Evolutionary conservation across 2,888 invertebrate genomes (phyloP), one percentile per base, ranked within the genome.

Genomic region (Lasioglossum pauxillum): DNA sequence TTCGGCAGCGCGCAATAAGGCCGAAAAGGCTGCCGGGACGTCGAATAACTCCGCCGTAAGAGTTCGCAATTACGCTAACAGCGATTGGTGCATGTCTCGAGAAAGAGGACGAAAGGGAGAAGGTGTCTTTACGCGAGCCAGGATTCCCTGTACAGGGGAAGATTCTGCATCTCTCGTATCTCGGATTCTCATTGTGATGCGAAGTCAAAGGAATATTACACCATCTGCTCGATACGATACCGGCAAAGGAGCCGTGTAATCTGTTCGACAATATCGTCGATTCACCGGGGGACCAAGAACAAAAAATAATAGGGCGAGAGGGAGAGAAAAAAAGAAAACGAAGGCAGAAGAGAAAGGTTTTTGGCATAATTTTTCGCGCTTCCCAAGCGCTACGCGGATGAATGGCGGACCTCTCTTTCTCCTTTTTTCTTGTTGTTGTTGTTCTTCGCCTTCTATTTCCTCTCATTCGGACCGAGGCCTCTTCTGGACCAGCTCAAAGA

Each of bases 341-440:
- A 75, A 69, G 69, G 23, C 19, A 67, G 31, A 19, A 75, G 41
- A 35, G 38, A 41, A 82, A 83, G 49, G 83, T 78, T 84, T 49
- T 67, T 3, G 31, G 85, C 57, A 85, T 86, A 86, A 86, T 87
- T 86, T 86, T 86, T 83, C 83, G 80, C 78, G 86, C 86, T 83
- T 87, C 83, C 76, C 86, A 83, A 80, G 79, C 69, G 78, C 82
- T 80, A 78, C 77, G 75, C 74, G 77, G 3, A 71, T 87, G 87
- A 87, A 87, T 87, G 78, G 86, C 60, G 57, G 44, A 1, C 35
- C 27, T 4, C 72, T 71, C 53, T 57, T 73, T 67, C 5, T 31
- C 16, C 64, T 46, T 76, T 71, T 78, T 78, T 71, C 44, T 38
- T 49, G 46, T 60, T 35, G 35, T 44, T 44, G 49, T 67, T 77